These are phyloP conservation scores for Cheilosia scutellata DNA, from an alignment of 2,888 invertebrate genomes.

Conservation along the genomic window DNA sequence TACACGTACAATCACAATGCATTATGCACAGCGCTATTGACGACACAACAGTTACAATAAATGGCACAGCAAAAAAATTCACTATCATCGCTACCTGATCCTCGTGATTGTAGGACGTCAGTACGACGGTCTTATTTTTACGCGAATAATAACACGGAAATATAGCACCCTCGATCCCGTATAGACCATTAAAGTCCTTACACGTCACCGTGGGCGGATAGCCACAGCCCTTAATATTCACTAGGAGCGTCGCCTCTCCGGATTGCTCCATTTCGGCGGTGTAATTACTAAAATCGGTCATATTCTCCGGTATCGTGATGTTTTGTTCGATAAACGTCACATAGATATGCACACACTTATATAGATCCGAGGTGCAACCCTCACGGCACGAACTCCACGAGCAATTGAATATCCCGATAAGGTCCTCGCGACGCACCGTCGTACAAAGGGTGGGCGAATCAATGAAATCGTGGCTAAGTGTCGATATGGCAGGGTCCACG, in stretches of 20 bases:
- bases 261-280: conserved; percentile 83
- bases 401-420: conserved; percentile 94
- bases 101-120: conserved; percentile 92
- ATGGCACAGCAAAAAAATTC: conserved; percentile 92
- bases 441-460: conserved; percentile 93
- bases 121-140: conserved; percentile 92
- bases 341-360: conserved; percentile 88
- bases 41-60: conserved; percentile 93
- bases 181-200: conserved; percentile 90
- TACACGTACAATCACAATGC: conserved; percentile 93
- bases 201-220: conserved; percentile 95
- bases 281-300: conserved; percentile 83
- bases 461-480: conserved; percentile 93
- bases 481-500: conserved; percentile 94
- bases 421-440: conserved; percentile 92
- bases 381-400: conserved; percentile 96
- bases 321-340: conserved; percentile 85
- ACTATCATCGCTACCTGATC: conserved; percentile 93
- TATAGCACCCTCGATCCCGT: conserved; percentile 89
- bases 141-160: conserved; percentile 95
- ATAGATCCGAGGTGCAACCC: conserved; percentile 93
- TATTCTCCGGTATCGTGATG: conserved; percentile 83
- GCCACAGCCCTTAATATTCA: conserved; percentile 96
- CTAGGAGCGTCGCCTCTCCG: conserved; percentile 87
- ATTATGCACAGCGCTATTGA: conserved; percentile 93